Base-by-base conservation (phyloP, 2,113 vertebrate genomes). In the Choloepus hoffmanni region DNA sequence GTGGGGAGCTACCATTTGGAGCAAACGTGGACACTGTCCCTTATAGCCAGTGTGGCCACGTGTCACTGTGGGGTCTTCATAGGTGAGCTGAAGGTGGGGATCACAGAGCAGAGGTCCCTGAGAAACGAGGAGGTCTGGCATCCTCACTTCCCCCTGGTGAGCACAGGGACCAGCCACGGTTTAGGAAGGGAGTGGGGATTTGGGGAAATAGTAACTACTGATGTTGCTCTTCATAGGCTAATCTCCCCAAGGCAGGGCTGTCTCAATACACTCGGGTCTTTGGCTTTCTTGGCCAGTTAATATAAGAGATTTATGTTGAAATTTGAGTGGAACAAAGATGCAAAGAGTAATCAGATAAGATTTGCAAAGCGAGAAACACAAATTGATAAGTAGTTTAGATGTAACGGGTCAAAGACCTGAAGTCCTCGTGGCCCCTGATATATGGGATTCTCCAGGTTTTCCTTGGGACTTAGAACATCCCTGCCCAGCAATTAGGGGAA, bases 121-220 rank as follows among this genome's bases (percentile, higher is more conserved):
- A 1, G 3, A 11, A 1, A 30, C 1, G 58, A 18, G 4, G 11
- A 15, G 1, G 0, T 10, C 36, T 0, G 0, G 15, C 1, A 10
- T 8, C 95, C 85, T 45, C 16, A 43, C 91, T 55, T 81, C 7
- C 6, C 0, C 12, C 83, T 6, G 55, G 55, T 58, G 55, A 16
- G 12, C 12, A 16, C 53, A 55, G 53, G 53, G 53, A 7, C 53
- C 53, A 55, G 53, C 53, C 14, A 16, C 15, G 12, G 81, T 3
- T 13, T 24, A 30, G 12, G 21, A 48, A 58, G n/a, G 50, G 18
- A 8, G 28, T 3, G 11, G n/a, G 74, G 5, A 4, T 68, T 48
- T 13, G 21, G 63, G 15, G 21, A 33, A 15, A 15, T 0, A 5
- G 11, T 23, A 23, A 33, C 45, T 10, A 2, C 15, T 1, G 4